A percentile compares a stretch with the other conserved stretches of the same genome.
phyloP scores from a whole-genome alignment of 92 coral and sea anemone species.

The Pocillopora meandrina region DNA sequence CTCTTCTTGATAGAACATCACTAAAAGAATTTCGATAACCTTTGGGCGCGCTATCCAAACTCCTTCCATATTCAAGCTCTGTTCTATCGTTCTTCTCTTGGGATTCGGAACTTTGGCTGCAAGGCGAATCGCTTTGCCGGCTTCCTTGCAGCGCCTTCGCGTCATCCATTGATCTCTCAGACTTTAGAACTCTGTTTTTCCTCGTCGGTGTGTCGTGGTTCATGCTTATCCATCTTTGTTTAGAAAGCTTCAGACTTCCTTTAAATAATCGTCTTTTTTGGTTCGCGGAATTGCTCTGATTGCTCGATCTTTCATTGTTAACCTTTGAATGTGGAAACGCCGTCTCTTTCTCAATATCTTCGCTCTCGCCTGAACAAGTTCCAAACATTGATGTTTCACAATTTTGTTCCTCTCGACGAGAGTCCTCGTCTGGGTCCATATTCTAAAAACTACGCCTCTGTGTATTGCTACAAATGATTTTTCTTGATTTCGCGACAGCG shows the following conservation, averaged over 20 bases:
- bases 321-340: no score
- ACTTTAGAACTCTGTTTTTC: constrained; percentile 20
- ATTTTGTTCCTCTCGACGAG: no score
- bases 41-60: constrained; percentile 1
- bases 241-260: constrained; percentile 13
- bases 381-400: no score
- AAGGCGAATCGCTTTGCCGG: not conserved
- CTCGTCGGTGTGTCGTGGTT: constrained; percentile 9
- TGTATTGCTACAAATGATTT: no score
- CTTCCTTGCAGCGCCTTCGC: not conserved
- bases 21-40: constrained; percentile 5
- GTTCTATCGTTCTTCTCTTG: not conserved
- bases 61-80: not conserved
- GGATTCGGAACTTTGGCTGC: not conserved
- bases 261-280: constrained; percentile 14
- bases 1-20: constrained; percentile 27
- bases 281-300: not conserved
- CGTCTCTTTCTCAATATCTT: not conserved
- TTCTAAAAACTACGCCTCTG: no score
- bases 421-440: no score
- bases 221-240: constrained; percentile 22
- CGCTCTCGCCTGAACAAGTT: no score
- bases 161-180: constrained; percentile 37
- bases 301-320: not conserved
- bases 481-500: no score